A percentile compares a stretch with the other conserved stretches of the same genome.
phyloP scores from a whole-genome alignment of 2,888 invertebrate species.

The Xylophagus ater region DNA sequence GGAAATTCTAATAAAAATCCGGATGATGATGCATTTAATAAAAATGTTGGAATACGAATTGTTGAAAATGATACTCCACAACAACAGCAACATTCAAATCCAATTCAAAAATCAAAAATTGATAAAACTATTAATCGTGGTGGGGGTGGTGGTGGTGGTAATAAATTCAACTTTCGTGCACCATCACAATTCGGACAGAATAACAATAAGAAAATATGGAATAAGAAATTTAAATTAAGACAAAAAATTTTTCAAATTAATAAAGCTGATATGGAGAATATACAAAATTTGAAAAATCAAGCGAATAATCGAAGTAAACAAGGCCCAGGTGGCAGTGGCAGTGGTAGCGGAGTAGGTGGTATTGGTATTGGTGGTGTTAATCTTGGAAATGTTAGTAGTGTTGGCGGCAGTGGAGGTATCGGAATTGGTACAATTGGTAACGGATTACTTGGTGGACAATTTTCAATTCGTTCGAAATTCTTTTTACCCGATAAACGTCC shows the following conservation, averaged over 20 bases:
- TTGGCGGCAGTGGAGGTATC: too few species aligned
- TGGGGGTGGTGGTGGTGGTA: constrained; percentile 3
- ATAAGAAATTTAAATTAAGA: constrained; percentile 27
- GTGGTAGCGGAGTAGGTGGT: too few species aligned
- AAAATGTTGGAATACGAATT: too few species aligned
- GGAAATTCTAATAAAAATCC: too few species aligned
- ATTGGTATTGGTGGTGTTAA: too few species aligned
- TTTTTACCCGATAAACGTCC: constrained; percentile 62
- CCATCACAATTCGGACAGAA: constrained; percentile 32
- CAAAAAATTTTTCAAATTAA: constrained; percentile 16
- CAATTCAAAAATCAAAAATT: neutral
- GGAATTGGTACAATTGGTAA: too few species aligned
- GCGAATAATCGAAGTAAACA: constrained; percentile 20
- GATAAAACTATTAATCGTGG: constrained; percentile 1
- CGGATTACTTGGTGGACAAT: constrained; percentile 18
- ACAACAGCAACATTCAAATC: neutral
- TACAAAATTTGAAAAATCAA: constrained; percentile 37
- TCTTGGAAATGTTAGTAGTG: too few species aligned
- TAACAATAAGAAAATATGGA: constrained; percentile 31
- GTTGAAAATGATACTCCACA: too few species aligned
- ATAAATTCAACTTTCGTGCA: constrained; percentile 30
- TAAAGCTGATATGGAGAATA: constrained; percentile 37
- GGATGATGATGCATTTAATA: too few species aligned
- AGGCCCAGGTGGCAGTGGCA: too few species aligned
- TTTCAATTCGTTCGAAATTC: constrained; percentile 49